Conservation (phyloP, 2,888 invertebrate species). For the Slavum lentiscoides region DNA sequence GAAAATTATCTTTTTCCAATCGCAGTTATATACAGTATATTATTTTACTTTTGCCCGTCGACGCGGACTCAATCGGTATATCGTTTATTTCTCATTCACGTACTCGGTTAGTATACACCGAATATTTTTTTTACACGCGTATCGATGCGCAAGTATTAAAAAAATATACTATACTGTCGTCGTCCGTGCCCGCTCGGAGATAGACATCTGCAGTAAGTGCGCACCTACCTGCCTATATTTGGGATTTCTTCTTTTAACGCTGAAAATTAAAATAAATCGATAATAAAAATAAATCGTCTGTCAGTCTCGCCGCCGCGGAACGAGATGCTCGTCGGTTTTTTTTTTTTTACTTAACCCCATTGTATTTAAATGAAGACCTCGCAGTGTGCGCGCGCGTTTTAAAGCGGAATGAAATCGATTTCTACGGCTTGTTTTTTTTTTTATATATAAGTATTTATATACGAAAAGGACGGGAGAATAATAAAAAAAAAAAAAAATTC, state of each 20-base stretch:
- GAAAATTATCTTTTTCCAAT: too few relatives aligned
- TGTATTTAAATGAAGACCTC: constrained; percentile 53
- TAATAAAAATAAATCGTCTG: constrained; percentile 54
- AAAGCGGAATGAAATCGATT: constrained; percentile 45
- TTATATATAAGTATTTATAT: too few relatives aligned
- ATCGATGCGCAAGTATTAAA: neutral
- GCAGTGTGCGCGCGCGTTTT: constrained; percentile 10
- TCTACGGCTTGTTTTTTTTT: too few relatives aligned
- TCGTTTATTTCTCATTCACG: too few relatives aligned
- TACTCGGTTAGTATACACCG: too few relatives aligned
- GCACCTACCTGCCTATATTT: neutral
- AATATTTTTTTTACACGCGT: neutral
- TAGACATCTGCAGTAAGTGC: constrained; percentile 38
- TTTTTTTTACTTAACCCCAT: constrained; percentile 32
- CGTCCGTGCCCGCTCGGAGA: constrained; percentile 16
- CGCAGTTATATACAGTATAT: too few relatives aligned
- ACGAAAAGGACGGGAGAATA: neutral
- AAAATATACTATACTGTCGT: constrained; percentile 10
- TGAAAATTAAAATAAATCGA: constrained; percentile 51
- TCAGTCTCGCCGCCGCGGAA: constrained; percentile 41
- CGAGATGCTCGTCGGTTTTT: constrained; percentile 18
- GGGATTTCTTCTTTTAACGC: constrained; percentile 20
- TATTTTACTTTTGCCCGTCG: too few relatives aligned
- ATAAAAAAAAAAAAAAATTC: constrained; percentile 9
- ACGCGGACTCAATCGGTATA: too few relatives aligned